These are phyloP conservation scores for Hyphantria cunea DNA, from an alignment of 1,140 invertebrate genomes.

Conservation along the genomic window DNA sequence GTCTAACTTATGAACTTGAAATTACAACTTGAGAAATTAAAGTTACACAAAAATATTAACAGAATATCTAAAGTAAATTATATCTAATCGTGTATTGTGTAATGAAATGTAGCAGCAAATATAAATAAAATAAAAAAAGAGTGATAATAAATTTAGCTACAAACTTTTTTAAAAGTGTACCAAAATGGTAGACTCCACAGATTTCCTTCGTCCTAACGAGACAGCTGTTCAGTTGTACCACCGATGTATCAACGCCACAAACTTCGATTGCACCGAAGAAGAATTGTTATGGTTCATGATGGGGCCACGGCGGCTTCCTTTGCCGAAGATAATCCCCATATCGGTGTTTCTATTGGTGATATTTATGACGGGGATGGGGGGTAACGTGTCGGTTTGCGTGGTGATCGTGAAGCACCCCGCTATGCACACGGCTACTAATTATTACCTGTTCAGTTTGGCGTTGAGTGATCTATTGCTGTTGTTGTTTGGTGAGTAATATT, in stretches of 20 bases:
- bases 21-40: no score
- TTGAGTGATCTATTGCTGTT: slow-evolving; percentile 89
- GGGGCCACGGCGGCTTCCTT: slow-evolving; percentile 77
- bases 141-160: neutral
- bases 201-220: slow-evolving; percentile 56
- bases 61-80: neutral
- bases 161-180: slow-evolving; percentile 5
- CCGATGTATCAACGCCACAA: slow-evolving; percentile 62
- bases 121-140: neutral
- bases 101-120: no score
- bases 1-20: slow-evolving; percentile 4
- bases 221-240: slow-evolving; percentile 48
- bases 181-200: slow-evolving; percentile 57
- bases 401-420: slow-evolving; percentile 92
- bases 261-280: slow-evolving; percentile 80
- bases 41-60: neutral
- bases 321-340: slow-evolving; percentile 82
- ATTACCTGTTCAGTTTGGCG: slow-evolving; percentile 95
- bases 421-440: slow-evolving; percentile 94
- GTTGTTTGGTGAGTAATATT: slow-evolving; percentile 87
- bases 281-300: slow-evolving; percentile 78
- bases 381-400: slow-evolving; percentile 93
- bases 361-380: slow-evolving; percentile 92
- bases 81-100: neutral
- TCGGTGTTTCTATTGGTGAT: slow-evolving; percentile 90